These are phyloP conservation scores for Halichondria panicea DNA, from an alignment of 37 sponge, comb jelly and placozoan genomes.

Conservation along the genomic window DNA sequence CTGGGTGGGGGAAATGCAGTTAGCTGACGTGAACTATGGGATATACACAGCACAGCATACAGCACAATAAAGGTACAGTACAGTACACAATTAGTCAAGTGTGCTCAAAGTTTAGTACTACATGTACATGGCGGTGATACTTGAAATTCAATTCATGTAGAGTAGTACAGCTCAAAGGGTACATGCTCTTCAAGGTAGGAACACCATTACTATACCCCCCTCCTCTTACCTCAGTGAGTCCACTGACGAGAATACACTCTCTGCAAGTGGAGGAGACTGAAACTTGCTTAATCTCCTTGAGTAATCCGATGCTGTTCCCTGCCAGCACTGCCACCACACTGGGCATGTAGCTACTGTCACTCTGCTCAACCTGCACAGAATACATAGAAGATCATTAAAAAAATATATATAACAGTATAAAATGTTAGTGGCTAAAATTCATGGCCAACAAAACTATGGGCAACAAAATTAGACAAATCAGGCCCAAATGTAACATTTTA, in stretches of 20 bases:
- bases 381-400: too few relatives aligned
- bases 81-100: background rate
- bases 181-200: background rate
- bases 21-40: too few relatives aligned
- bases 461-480: too few relatives aligned
- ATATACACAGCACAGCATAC: background rate
- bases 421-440: too few relatives aligned
- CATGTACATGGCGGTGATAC: background rate
- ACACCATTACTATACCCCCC: background rate
- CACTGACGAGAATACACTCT: conserved; percentile 59
- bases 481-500: too few relatives aligned
- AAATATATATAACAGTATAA: too few relatives aligned
- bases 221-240: conserved; percentile 64
- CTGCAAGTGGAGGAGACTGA: conserved; percentile 48
- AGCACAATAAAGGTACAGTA: background rate
- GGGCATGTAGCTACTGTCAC: conserved; percentile 89
- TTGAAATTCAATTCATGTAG: background rate
- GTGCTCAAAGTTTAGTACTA: background rate
- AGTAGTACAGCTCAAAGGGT: too few relatives aligned
- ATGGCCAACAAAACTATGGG: too few relatives aligned
- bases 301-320: conserved; percentile 58
- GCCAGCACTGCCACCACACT: conserved; percentile 50
- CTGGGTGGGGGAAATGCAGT: too few relatives aligned
- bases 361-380: conserved; percentile 78
- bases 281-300: conserved; percentile 71